A percentile compares a stretch with the other conserved stretches of the same genome.
These are phyloP conservation scores for Dione vanillae DNA, from an alignment of 2,888 invertebrate species.

Conservation along the genomic window DNA sequence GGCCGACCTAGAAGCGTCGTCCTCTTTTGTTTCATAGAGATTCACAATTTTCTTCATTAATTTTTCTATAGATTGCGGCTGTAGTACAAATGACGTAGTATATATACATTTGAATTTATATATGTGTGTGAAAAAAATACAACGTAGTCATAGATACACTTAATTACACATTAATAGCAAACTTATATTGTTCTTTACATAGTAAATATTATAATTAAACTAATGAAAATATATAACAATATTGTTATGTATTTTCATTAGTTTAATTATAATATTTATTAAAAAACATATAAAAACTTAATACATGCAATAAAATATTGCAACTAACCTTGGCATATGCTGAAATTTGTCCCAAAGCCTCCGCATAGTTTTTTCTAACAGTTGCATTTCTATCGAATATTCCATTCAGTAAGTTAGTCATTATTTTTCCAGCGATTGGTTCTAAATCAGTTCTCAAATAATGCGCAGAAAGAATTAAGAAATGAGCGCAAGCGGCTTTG, in stretches of 20 bases:
- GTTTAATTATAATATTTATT: too few species aligned
- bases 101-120: too few species aligned
- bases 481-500: slow-evolving; percentile 92
- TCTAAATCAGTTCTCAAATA: slow-evolving; percentile 82
- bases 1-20: slow-evolving; percentile 89
- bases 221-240: too few species aligned
- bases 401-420: slow-evolving; percentile 87
- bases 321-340: slow-evolving; percentile 88
- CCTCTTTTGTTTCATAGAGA: slow-evolving; percentile 84
- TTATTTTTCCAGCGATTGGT: slow-evolving; percentile 84
- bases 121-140: too few species aligned
- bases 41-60: slow-evolving; percentile 83
- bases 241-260: too few species aligned
- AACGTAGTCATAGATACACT: too few species aligned
- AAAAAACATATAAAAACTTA: too few species aligned
- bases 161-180: too few species aligned
- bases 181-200: too few species aligned
- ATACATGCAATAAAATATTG: neutral
- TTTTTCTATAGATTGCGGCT: slow-evolving; percentile 83
- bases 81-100: slow-evolving; percentile 26
- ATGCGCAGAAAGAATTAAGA: slow-evolving; percentile 87
- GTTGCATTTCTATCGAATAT: slow-evolving; percentile 93
- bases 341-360: slow-evolving; percentile 93
- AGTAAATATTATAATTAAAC: too few species aligned
- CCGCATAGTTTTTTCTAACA: slow-evolving; percentile 92